Base-by-base conservation (phyloP, 2,888 invertebrate genomes). In the Plebejus argus region DNA sequence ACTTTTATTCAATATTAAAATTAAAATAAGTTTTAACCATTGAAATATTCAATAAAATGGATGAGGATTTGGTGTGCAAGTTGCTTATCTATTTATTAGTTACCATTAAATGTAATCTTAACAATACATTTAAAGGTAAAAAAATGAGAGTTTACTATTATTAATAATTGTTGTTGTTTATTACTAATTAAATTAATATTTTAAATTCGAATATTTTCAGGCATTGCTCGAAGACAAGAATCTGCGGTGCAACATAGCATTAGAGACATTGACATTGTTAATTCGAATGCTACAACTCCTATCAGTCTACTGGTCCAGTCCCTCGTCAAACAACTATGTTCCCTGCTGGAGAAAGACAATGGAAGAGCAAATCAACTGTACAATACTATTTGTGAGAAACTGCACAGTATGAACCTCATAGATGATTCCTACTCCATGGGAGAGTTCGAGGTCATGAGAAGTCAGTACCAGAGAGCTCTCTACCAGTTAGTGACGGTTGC, bases 221-320 rank as follows among this genome's bases (percentile, higher is more conserved):
- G 94, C 80, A 20, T 89, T 79, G 84, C 86, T 56, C 85, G 81
- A 70, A 88, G 85, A 45, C 87, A 90, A 84, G 91, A 92, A 61
- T 87, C 90, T 12, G 79, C 90, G 76, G 81, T 91, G 75, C 90
- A 90, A 39, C 88, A 90, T 77, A 92, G 88, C 81, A 84, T 87
- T 71, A 89, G 91, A 75, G 91, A 92, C 61, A 87, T 94, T 49
- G 93, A 94, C 71, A 82, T 92, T 53, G 87, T 92, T 71, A 89
- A 90, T 76, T 86, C 91, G 0, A 81, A 90, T 1, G 89, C 91
- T 8, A 94, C 95, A 18, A 95, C 96, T 28, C 95, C 96, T 0
- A 95, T 95, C 76, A 96, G 96, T 85, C 91, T 97, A 7, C 90
- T 97, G 0, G 96, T 97, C 58, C 96, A 96, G 84, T 96, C 96